phyloP scores from a whole-genome alignment of 2,888 invertebrate species.

The Polylopha cassiicola region DNA sequence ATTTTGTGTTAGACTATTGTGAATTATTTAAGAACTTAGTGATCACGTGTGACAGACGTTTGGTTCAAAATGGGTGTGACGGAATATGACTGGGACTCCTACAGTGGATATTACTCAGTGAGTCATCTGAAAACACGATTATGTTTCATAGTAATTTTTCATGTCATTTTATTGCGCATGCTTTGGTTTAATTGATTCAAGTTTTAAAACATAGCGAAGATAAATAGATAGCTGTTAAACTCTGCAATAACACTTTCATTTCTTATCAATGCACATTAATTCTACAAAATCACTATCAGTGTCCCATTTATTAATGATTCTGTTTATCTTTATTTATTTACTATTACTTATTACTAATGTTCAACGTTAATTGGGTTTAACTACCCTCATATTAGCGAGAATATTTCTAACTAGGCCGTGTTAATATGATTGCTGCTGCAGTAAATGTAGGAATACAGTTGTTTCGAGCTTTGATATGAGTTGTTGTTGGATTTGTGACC shows the following conservation, averaged over 20 bases:
- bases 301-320: neutral
- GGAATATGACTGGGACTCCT: conserved; percentile 70
- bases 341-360: conserved; percentile 4
- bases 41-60: conserved; percentile 37
- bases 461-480: conserved; percentile 37
- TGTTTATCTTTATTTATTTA: conserved; percentile 11
- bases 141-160: neutral
- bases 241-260: conserved; percentile 33
- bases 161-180: neutral
- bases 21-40: conserved; percentile 43
- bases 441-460: conserved; percentile 25
- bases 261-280: conserved; percentile 4
- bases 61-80: conserved; percentile 68
- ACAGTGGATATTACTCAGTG: conserved; percentile 68
- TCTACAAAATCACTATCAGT: neutral
- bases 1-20: conserved; percentile 32
- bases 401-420: too few relatives aligned
- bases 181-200: too few relatives aligned
- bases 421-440: conserved; percentile 21
- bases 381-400: neutral
- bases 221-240: conserved; percentile 13
- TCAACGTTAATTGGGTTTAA: conserved; percentile 3
- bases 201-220: too few relatives aligned
- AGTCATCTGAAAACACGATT: conserved; percentile 34
- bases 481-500: conserved; percentile 64